phyloP scores from a whole-genome alignment of 2,797 vertebrate species.

The Naso thynnoides region DNA sequence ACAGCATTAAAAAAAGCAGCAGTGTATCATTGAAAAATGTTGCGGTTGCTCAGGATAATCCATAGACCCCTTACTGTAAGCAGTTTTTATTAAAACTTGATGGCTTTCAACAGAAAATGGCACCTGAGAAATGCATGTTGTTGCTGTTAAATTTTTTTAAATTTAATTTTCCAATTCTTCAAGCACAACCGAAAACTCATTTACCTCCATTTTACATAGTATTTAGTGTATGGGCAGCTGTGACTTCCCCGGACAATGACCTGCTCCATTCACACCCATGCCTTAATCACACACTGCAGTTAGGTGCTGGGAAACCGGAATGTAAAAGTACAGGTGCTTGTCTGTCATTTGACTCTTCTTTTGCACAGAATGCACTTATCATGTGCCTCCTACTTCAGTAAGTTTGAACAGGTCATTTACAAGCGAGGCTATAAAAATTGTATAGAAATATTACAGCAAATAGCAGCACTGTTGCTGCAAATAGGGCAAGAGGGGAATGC shows the following conservation, averaged over 20 bases:
- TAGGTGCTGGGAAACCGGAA: too few species aligned
- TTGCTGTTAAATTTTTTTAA: conserved; percentile 11
- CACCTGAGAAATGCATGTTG: conserved; percentile 14
- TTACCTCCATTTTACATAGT: neutral
- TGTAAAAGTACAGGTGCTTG: too few species aligned
- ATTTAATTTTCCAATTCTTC: conserved; percentile 36
- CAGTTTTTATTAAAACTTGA: conserved; percentile 7
- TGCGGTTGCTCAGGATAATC: conserved; percentile 22
- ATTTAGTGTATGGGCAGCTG: conserved; percentile 5
- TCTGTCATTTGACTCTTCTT: neutral
- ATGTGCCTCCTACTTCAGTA: neutral
- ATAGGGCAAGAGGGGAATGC: neutral
- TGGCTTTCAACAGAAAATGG: conserved; percentile 18
- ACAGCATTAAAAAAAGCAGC: conserved; percentile 30
- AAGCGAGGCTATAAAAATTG: neutral
- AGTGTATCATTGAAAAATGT: conserved; percentile 4
- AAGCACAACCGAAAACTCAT: conserved; percentile 20
- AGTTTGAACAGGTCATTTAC: neutral
- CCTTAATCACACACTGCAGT: too few species aligned
- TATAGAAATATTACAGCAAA: neutral
- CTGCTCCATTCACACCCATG: too few species aligned
- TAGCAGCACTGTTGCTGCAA: neutral
- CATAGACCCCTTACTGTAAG: conserved; percentile 1
- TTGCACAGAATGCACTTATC: neutral
- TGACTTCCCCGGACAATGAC: too few species aligned